Evolutionary conservation across 2,113 vertebrate genomes (phyloP).

Genomic region (Piaya cayana): DNA sequence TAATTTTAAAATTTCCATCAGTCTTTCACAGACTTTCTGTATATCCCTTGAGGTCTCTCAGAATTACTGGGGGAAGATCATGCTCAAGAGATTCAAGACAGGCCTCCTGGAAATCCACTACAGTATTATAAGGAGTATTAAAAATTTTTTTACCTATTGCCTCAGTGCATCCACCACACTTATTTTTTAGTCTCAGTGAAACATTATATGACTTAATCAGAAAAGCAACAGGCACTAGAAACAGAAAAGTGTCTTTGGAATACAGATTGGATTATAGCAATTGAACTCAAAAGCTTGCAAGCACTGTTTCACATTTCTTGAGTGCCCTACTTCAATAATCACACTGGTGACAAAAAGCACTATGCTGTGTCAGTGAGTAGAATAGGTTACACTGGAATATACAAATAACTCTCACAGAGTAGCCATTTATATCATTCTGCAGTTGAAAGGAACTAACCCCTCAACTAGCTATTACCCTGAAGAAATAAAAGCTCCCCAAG

Average conservation of each 20-base stretch:
- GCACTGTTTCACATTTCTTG: not conserved
- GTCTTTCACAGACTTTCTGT: not conserved
- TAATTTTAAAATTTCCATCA: not conserved
- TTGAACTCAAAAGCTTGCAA: not conserved
- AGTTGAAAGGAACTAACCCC: not conserved
- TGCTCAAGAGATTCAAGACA: not conserved
- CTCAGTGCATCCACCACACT: not conserved
- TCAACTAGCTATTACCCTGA: not conserved
- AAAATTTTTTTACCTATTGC: not conserved
- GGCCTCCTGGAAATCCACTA: not conserved
- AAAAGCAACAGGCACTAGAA: not conserved
- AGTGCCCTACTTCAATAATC: not conserved
- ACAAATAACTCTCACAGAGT: not conserved
- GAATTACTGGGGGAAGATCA: not conserved
- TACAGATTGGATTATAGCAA: not conserved
- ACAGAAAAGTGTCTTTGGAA: not conserved
- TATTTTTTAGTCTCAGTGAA: not conserved
- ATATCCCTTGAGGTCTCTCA: not conserved
- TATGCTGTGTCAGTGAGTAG: not conserved
- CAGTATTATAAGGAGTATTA: not conserved
- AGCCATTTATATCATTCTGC: not conserved
- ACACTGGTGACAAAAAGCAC: not conserved
- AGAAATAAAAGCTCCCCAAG: not conserved
- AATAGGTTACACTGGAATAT: not conserved
- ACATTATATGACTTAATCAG: not conserved